Conservation (phyloP, 1,140 invertebrate species). For the silkworm (Bombyx mori) region ASM3026992v2 NC_085116.1:10670501-10671000, state of each 20-base stretch:
- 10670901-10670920: conserved; percentile 92
- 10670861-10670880: conserved; percentile 82
- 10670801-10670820: conserved; percentile 93
- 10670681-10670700: conserved; percentile 62
- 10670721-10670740: conserved; percentile 80
- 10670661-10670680: conserved; percentile 44
- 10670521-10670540: conserved; percentile 51
- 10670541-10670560: conserved; percentile 59
- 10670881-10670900: conserved; percentile 86
- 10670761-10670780: conserved; percentile 75
- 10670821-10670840: conserved; percentile 92
- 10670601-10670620: conserved; percentile 54
- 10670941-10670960: conserved; percentile 89
- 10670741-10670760: conserved; percentile 73
- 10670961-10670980: conserved; percentile 83
- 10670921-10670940: conserved; percentile 85
- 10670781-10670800: conserved; percentile 92
- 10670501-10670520: conserved; percentile 50
- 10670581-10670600: conserved; percentile 41
- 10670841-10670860: conserved; percentile 90
- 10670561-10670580: conserved; percentile 55
- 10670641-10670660: conserved; percentile 41
- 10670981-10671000: conserved; percentile 85
- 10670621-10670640: conserved; percentile 43
- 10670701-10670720: conserved; percentile 79